A percentile compares a stretch with the other conserved stretches of the same genome.
These are phyloP conservation scores for Leptura quadrifasciata DNA, from an alignment of 2,888 invertebrate species.

Conservation along the genomic window DNA sequence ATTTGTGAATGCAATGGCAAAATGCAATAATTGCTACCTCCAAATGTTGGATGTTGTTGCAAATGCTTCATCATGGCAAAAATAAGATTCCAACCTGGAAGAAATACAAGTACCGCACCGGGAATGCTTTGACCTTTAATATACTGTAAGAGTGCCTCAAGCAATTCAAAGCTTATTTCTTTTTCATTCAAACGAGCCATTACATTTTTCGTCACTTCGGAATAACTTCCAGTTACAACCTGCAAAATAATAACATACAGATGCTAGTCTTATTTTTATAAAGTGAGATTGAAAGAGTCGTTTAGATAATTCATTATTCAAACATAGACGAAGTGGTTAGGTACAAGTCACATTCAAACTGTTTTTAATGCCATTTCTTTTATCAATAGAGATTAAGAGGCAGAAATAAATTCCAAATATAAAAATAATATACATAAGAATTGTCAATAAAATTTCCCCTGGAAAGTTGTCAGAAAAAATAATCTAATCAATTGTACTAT, in stretches of 20 bases:
- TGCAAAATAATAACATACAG: constrained; percentile 44
- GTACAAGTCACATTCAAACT: too few relatives aligned
- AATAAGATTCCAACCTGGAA: constrained; percentile 98
- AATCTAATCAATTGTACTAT: too few relatives aligned
- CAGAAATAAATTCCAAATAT: too few relatives aligned
- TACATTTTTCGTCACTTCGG: constrained; percentile 79
- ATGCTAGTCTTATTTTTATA: too few relatives aligned
- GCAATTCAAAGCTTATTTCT: constrained; percentile 94
- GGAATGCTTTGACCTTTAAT: constrained; percentile 78
- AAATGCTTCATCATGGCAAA: constrained; percentile 92
- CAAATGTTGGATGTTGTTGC: constrained; percentile 80
- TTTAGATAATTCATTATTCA: too few relatives aligned
- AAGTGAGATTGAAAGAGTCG: too few relatives aligned
- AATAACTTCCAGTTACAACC: constrained; percentile 73
- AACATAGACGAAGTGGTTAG: too few relatives aligned
- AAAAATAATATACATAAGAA: too few relatives aligned
- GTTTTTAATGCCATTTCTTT: too few relatives aligned
- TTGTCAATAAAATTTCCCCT: too few relatives aligned
- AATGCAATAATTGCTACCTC: constrained; percentile 81
- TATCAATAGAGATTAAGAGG: too few relatives aligned
- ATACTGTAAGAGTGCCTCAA: constrained; percentile 85
- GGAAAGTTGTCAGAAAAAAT: too few relatives aligned
- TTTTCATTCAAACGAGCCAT: constrained; percentile 90
- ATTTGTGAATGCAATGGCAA: constrained; percentile 98
- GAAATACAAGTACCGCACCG: constrained; percentile 93